These are phyloP conservation scores for Varecia variegata DNA, from an alignment of 2,797 vertebrate species.

Conservation along the genomic window DNA sequence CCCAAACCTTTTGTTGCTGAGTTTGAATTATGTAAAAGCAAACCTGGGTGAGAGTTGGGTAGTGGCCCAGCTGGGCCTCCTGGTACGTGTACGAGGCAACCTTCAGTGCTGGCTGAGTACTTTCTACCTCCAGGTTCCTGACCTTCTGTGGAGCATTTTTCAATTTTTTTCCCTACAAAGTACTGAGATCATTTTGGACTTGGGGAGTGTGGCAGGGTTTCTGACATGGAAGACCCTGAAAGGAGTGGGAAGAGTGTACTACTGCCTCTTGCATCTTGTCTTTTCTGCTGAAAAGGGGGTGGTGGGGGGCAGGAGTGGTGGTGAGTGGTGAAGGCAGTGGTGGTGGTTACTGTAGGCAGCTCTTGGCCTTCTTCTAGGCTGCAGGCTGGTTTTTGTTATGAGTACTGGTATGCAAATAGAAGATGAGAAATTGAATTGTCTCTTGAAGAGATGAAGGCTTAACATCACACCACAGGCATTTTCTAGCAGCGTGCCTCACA, in stretches of 20 bases:
- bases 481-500: background rate
- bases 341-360: background rate
- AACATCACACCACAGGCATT: background rate
- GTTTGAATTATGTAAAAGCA: background rate
- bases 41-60: background rate
- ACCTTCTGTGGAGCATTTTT: background rate
- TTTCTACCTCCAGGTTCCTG: background rate
- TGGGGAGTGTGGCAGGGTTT: background rate
- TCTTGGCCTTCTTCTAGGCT: background rate
- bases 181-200: background rate
- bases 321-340: background rate
- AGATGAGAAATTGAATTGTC: constrained; percentile 28
- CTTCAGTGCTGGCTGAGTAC: background rate
- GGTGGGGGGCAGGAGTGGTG: background rate
- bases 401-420: constrained; percentile 30
- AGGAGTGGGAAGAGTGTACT: background rate
- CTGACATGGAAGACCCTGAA: background rate
- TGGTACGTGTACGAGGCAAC: background rate
- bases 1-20: background rate
- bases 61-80: background rate
- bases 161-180: background rate
- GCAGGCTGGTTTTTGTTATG: constrained; percentile 10
- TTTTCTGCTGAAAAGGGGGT: background rate
- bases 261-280: background rate
- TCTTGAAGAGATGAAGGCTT: background rate